Conservation (phyloP, 2,888 invertebrate genomes). For the Andrena flavipes region DNA sequence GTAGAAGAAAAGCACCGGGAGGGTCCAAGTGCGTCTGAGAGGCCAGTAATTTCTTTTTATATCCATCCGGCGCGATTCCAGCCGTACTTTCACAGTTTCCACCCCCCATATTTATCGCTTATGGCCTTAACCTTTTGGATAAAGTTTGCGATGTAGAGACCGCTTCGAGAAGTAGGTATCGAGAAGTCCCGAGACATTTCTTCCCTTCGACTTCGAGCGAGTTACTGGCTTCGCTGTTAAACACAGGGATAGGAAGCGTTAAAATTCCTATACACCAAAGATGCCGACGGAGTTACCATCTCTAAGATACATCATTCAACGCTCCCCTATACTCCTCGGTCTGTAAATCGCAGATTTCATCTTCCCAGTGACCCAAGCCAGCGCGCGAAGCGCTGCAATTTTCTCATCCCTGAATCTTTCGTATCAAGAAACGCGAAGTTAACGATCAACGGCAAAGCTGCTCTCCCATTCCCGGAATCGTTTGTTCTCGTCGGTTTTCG, state of each 20-base stretch:
- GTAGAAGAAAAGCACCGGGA: slow-evolving; percentile 28
- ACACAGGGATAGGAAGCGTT: too few relatives aligned
- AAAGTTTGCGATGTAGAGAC: slow-evolving; percentile 3
- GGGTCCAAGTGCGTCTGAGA: slow-evolving; percentile 72
- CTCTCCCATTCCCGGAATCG: neutral
- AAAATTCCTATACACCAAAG: neutral
- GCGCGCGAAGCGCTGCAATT: neutral
- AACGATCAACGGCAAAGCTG: neutral
- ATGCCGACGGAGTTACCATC: slow-evolving; percentile 24
- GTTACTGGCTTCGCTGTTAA: too few relatives aligned
- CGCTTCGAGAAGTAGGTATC: neutral
- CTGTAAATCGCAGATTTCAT: too few relatives aligned
- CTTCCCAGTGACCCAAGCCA: neutral
- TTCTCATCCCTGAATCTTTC: neutral
- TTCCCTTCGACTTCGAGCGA: neutral
- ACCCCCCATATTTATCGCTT: slow-evolving; percentile 71
- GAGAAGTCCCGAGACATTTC: neutral
- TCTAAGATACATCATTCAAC: neutral
- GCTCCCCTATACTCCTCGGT: too few relatives aligned
- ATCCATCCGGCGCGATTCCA: slow-evolving; percentile 69
- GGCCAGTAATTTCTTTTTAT: slow-evolving; percentile 79
- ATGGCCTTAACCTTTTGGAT: slow-evolving; percentile 43
- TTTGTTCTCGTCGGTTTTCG: neutral
- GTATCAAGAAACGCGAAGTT: neutral
- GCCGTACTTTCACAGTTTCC: slow-evolving; percentile 57